These are phyloP conservation scores for Syngnathus scovelli DNA, from an alignment of 2,113 vertebrate species.

Conservation along the genomic window DNA sequence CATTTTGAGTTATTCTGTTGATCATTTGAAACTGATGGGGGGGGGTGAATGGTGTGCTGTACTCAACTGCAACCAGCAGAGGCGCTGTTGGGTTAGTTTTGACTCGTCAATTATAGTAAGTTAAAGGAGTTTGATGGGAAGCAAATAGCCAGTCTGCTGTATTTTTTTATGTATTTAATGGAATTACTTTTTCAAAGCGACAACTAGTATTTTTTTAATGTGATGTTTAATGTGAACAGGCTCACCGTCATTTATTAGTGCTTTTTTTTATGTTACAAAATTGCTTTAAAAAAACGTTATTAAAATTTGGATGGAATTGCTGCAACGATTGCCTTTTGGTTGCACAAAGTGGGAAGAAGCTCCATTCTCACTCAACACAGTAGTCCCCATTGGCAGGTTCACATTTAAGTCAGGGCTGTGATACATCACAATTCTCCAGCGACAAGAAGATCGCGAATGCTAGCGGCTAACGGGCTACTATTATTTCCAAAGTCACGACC, in stretches of 20 bases:
- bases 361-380: slow-evolving; percentile 26
- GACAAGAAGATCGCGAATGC: slow-evolving; percentile 32
- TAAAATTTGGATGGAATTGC: not conserved
- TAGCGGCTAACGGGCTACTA: slow-evolving; percentile 26
- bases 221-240: not conserved
- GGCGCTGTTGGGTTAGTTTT: not conserved
- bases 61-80: not conserved
- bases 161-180: not conserved
- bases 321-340: not conserved
- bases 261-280: not conserved
- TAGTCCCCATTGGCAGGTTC: slow-evolving; percentile 42
- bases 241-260: not conserved
- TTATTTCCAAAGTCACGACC: slow-evolving; percentile 16
- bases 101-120: not conserved
- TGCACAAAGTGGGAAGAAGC: slow-evolving; percentile 34
- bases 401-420: slow-evolving; percentile 45
- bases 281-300: too few species aligned
- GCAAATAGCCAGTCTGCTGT: too few species aligned
- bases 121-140: not conserved
- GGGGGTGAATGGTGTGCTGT: not conserved
- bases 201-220: not conserved
- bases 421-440: slow-evolving; percentile 25
- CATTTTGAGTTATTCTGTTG: not conserved
- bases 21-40: not conserved
- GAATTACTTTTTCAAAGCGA: not conserved